Evolutionary conservation across 37 sponge, comb jelly and placozoan genomes (phyloP).

Genomic region (Chondrilla cf. caribensis): DNA sequence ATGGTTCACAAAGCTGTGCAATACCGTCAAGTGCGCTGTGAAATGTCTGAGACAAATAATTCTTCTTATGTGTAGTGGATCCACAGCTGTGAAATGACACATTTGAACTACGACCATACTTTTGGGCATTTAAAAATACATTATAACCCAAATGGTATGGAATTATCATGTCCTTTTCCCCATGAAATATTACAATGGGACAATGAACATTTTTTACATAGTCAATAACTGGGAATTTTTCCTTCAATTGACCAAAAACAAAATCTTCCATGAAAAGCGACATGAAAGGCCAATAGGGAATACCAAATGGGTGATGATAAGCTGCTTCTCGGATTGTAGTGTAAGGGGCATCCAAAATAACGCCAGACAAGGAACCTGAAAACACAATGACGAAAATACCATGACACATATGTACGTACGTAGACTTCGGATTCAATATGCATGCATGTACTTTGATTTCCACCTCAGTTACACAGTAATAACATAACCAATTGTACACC

Average conservation of each 20-base stretch:
- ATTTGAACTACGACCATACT: not conserved
- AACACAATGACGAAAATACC: not conserved
- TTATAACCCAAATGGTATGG: constrained; percentile 59
- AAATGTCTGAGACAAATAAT: constrained; percentile 28
- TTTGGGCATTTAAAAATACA: constrained; percentile 43
- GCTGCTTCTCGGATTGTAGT: constrained; percentile 66
- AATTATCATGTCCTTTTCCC: constrained; percentile 49
- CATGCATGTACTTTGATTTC: no score
- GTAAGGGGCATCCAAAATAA: constrained; percentile 80
- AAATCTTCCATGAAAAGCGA: constrained; percentile 27
- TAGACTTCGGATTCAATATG: no score
- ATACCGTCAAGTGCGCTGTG: constrained; percentile 39
- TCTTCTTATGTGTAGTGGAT: constrained; percentile 45
- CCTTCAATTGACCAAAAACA: constrained; percentile 32
- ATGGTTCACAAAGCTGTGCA: not conserved
- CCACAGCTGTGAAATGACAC: constrained; percentile 65
- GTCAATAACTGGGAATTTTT: constrained; percentile 52
- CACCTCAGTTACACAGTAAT: no score
- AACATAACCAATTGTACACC: no score
- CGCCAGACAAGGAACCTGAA: constrained; percentile 31
- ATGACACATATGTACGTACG: not conserved
- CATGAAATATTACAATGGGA: constrained; percentile 72
- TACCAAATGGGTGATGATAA: constrained; percentile 43
- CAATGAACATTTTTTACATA: constrained; percentile 35
- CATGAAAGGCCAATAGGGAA: constrained; percentile 52